Percentiles rank a stretch among this genome's conserved stretches.
phyloP scores from a whole-genome alignment of 1,140 invertebrate species.

The Tribolium castaneum region DNA sequence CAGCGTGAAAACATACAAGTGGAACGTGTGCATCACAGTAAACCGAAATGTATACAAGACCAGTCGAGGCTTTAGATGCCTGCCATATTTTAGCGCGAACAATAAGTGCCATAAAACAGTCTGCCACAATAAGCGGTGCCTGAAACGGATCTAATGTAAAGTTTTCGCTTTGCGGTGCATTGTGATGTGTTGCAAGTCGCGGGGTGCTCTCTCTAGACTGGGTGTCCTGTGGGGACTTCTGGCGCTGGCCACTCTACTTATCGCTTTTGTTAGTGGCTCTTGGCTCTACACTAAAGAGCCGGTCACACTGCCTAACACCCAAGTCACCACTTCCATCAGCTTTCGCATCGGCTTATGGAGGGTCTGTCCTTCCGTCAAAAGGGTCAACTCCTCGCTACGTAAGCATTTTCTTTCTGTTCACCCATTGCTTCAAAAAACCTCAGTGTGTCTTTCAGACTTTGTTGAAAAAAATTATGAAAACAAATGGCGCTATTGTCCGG shows the following conservation, averaged over 20 bases:
- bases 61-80: slow-evolving; percentile 16
- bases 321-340: slow-evolving; percentile 62
- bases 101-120: slow-evolving; percentile 36
- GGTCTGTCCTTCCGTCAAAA: slow-evolving; percentile 65
- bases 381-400: slow-evolving; percentile 62
- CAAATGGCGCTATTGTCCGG: no score
- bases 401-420: slow-evolving; percentile 48
- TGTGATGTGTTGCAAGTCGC: slow-evolving; percentile 61
- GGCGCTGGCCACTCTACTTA: slow-evolving; percentile 63
- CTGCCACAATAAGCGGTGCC: slow-evolving; percentile 26
- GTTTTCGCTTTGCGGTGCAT: slow-evolving; percentile 4
- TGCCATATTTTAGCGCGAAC: neutral
- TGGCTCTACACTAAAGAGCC: slow-evolving; percentile 68
- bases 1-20: slow-evolving; percentile 20
- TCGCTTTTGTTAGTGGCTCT: slow-evolving; percentile 66
- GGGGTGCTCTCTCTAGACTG: slow-evolving; percentile 61
- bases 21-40: slow-evolving; percentile 18
- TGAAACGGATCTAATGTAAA: slow-evolving; percentile 24
- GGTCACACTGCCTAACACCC: slow-evolving; percentile 62
- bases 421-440: no score
- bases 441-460: neutral
- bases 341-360: slow-evolving; percentile 67
- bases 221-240: slow-evolving; percentile 64
- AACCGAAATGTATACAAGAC: slow-evolving; percentile 33
- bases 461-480: no score